Base-by-base conservation (phyloP, 2,797 vertebrate species). In the Adrianichthys oophorus region DNA sequence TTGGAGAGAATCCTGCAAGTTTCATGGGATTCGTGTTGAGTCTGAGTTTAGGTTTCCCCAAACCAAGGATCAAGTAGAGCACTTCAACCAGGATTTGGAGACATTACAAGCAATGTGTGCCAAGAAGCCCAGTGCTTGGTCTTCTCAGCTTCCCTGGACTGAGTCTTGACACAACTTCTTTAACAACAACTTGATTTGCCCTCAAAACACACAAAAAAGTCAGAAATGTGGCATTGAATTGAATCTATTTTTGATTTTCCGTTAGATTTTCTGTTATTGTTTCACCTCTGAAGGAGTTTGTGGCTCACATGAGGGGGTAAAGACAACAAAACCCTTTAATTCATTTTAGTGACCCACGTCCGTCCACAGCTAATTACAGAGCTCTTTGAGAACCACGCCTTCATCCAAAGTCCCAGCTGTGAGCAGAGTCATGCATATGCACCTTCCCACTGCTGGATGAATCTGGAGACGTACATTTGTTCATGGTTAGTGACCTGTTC, bases 401-500 rank as follows among this genome's bases (percentile, higher is more conserved):
- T 54, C 67, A 16, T 66, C 61, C 17, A 49, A 51, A 62, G 24
- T 17, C 40, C 43, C 5, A 48, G 7, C 44, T 60, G 23, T 48
- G 72, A 62, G 47, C 14, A 45, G 23, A 52, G 44, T 54, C 17
- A 23, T 4, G 16, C 19, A 43, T 7, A n/a, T 40, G 42, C 74
- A 56, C 57, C 40, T 21, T 62, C 52, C 40, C 15, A 1, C 45
- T 42, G 53, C 19, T 8, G 4, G 21, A 64, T 66, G 37, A 69
- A 60, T 44, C 21, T 19, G 59, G 41, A 69, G 26, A 74, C 40
- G 59, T 52, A 59, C 26, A 26, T 69, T 72, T 70, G 62, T 68
- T 82, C 16, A 23, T 47, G 78, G 52, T 70, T 60, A 62, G 58
- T 85, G 79, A 83, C 73, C 78, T 73, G 68, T 72, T 76, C 61